Base-by-base conservation (phyloP, 35 echinoderm and acorn worm genomes). In the Hemicentrotus pulcherrimus region DNA sequence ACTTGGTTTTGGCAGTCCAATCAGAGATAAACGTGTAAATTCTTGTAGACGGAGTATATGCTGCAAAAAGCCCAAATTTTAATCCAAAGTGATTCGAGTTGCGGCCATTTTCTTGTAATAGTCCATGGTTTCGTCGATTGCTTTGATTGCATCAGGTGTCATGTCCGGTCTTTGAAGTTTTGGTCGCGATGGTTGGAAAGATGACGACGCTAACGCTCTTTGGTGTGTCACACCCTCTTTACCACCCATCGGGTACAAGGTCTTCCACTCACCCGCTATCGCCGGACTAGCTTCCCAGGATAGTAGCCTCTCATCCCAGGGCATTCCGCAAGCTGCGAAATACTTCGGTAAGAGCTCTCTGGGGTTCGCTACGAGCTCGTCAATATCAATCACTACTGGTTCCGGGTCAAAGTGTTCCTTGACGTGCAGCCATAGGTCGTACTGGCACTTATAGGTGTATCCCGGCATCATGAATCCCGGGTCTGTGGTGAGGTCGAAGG, bases 291-390 rank as follows among this genome's bases (percentile, higher is more conserved):
- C 90, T 24, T 95, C 94, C 96, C 96, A 97, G 14, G 12, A 16
- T 28, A 93, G 32, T 8, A 86, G 52, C 15, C 86, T 71, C n/a
- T 95, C 96, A 46, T 95, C 93, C 86, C 65, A 97, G 31, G 96
- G 88, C 52, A 96, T 93, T 32, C 96, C 96, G 48, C 88, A 58
- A 78, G 96, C 96, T 47, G 61, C 94, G 46, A 96, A 96, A 50
- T 96, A 96, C 91, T 96, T 96, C 59, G 87, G 94, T 12, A 96
- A 31, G 28, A 96, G 48, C 31, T 46, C 71, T 10, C 59, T 94
- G 12, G 96, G 96, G 33, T 96, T 47, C 14, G 61, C 22, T 7
- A 94, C 33, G 48, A 96, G 30, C 46, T 96, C 96, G n/a, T 86
- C 91, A 15, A 48, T 94, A 60, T 97, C 96, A 61, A 97, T 97